These are phyloP conservation scores for Luidia sarsii DNA, from an alignment of 53 echinoderm and acorn worm species.

Conservation along the genomic window DNA sequence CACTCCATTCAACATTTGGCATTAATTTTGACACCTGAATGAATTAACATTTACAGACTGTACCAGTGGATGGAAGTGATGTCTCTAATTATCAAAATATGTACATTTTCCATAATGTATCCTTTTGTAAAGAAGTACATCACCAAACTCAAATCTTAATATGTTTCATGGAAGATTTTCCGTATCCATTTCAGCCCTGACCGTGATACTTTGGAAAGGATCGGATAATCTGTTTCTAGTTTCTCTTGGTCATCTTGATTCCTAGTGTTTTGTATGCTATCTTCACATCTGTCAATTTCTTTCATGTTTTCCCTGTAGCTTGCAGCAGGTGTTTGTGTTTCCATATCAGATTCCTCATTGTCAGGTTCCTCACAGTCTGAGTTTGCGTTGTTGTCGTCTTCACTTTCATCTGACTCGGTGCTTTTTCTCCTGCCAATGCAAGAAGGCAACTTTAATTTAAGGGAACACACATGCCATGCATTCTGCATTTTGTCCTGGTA, in stretches of 20 bases:
- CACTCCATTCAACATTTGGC: too few relatives aligned
- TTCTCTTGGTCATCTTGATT: neutral
- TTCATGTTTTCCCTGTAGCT: neutral
- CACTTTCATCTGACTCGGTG: constrained; percentile 12
- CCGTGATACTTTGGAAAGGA: constrained; percentile 33
- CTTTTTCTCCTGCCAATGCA: neutral
- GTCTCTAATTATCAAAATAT: too few relatives aligned
- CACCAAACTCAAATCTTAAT: too few relatives aligned
- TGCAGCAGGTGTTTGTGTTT: neutral
- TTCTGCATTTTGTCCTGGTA: too few relatives aligned
- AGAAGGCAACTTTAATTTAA: too few relatives aligned
- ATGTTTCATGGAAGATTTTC: constrained; percentile 38
- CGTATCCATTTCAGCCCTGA: constrained; percentile 48
- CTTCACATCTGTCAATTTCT: neutral
- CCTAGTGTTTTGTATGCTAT: neutral
- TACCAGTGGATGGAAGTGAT: too few relatives aligned
- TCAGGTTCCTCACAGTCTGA: constrained; percentile 60
- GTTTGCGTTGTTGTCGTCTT: constrained; percentile 1
- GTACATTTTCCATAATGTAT: too few relatives aligned
- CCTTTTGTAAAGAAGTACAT: too few relatives aligned
- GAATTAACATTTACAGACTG: too few relatives aligned
- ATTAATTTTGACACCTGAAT: too few relatives aligned
- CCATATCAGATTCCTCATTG: constrained; percentile 54
- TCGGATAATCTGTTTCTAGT: constrained; percentile 22
- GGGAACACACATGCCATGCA: too few relatives aligned